These are phyloP conservation scores for Ochropacha duplaris DNA, from an alignment of 2,888 invertebrate genomes.

Conservation along the genomic window DNA sequence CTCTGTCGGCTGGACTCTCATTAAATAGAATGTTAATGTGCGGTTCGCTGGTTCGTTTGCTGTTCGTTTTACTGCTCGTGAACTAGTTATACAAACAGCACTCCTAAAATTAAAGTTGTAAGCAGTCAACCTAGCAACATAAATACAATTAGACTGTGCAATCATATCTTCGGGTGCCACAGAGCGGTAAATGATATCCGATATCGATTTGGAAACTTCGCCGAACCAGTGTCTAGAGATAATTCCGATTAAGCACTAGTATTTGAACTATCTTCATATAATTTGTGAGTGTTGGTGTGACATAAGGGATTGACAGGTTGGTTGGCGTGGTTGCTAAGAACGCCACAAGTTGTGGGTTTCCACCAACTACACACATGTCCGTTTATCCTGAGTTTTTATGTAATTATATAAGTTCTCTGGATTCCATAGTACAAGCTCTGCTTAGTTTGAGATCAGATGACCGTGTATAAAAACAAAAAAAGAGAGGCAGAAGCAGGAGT, in stretches of 20 bases:
- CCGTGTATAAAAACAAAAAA: too few relatives aligned
- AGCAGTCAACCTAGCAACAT: neutral
- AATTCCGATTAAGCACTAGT: neutral
- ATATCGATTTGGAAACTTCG: neutral
- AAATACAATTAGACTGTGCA: neutral
- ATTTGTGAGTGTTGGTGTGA: neutral
- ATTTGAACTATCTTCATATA: neutral
- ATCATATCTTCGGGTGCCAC: neutral
- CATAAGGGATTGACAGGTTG: too few relatives aligned
- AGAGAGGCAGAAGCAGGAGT: conserved; percentile 10
- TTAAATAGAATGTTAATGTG: neutral
- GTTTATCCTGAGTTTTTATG: too few relatives aligned
- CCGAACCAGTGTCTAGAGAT: conserved; percentile 6
- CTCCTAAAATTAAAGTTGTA: neutral
- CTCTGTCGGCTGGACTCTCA: neutral
- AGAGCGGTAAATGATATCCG: conserved; percentile 1
- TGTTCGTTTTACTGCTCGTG: neutral
- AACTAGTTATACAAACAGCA: neutral
- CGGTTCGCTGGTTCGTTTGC: neutral
- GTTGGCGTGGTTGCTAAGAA: too few relatives aligned
- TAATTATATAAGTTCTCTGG: too few relatives aligned
- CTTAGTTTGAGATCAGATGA: too few relatives aligned
- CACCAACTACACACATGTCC: too few relatives aligned
- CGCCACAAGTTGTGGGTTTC: too few relatives aligned
- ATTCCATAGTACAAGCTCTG: too few relatives aligned